Base-by-base conservation (phyloP, 2,888 invertebrate species). In the Leucania comma region DNA sequence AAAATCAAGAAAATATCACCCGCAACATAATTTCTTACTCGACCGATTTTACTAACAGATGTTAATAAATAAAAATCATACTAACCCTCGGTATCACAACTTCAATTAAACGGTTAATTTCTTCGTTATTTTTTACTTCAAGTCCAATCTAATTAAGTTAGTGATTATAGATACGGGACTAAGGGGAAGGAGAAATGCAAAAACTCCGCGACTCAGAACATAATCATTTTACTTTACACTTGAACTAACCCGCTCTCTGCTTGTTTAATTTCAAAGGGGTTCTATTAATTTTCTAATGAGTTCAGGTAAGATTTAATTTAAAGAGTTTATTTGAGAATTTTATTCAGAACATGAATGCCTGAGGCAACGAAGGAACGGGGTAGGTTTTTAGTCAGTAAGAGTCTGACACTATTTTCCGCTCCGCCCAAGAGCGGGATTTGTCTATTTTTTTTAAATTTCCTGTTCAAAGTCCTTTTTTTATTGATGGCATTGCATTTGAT, bases 61-160 rank as follows among this genome's bases (percentile, higher is more conserved):
- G 78, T 80, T 86, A 85, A 82, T 87, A 85, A 29, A 29, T 29
- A 29, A 29, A 29, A 29, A 93, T 91, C 88, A 89, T 86, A 91
- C 91, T 89, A 89, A 77, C 81, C 85, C 64, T 83, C 82, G 77
- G 89, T 90, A 90, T 89, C 89, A 90, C 89, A 88, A 87, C 88
- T 85, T 83, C 85, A 93, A 93, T 92, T 89, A 92, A 86, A 87
- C 86, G 87, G 88, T 90, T 92, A 91, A 94, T 93, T 93, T 92
- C 90, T 90, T 89, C 88, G 92, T 92, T 91, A 92, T 90, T 93
- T 93, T 93, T 91, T 90, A 84, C 87, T 85, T 86, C 86, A 77
- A 88, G 86, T 87, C 78, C 84, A 86, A 83, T 87, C 89, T 92
- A 94, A 94, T 94, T 94, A 93, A 91, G 90, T 91, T 90, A 90